These are phyloP conservation scores for Theocolax elegans DNA, from an alignment of 1,140 invertebrate genomes.

Conservation along the genomic window DNA sequence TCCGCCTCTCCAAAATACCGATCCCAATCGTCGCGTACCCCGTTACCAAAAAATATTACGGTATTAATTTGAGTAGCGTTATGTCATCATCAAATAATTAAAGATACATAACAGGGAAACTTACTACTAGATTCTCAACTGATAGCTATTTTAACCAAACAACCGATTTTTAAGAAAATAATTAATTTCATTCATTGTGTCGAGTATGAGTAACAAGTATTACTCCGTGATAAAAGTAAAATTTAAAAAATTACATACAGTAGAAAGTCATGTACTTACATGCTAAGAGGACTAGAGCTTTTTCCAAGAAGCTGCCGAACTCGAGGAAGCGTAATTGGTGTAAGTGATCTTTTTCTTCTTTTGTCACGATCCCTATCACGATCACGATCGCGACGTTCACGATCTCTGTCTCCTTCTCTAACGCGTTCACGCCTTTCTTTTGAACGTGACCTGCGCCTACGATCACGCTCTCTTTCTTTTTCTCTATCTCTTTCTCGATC, in stretches of 20 bases:
- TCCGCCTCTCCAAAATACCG: too few species aligned
- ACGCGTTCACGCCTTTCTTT: constrained; percentile 64
- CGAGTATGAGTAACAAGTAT: too few species aligned
- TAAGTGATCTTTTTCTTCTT: constrained; percentile 66
- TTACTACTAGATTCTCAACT: too few species aligned
- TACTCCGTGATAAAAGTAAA: too few species aligned
- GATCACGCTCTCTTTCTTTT: constrained; percentile 61
- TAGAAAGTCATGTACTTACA: constrained; percentile 56
- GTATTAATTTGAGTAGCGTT: too few species aligned
- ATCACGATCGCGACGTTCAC: constrained; percentile 53
- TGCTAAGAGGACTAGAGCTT: constrained; percentile 61
- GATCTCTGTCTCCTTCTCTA: constrained; percentile 59
- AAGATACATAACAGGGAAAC: too few species aligned
- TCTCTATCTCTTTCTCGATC: constrained; percentile 64
- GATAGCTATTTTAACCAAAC: too few species aligned
- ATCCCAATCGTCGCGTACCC: too few species aligned
- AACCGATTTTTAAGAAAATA: too few species aligned
- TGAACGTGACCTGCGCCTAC: constrained; percentile 53
- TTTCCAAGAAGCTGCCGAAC: constrained; percentile 66
- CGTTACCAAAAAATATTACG: too few species aligned
- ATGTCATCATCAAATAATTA: too few species aligned
- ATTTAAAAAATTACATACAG: neutral
- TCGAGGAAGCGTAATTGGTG: constrained; percentile 65
- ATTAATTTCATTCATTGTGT: too few species aligned
- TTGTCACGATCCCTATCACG: constrained; percentile 61